Evolutionary conservation across 92 coral and sea anemone genomes (phyloP), one percentile per base, ranked within the genome.

Genomic region (Anthopleura xanthogrammica): DNA sequence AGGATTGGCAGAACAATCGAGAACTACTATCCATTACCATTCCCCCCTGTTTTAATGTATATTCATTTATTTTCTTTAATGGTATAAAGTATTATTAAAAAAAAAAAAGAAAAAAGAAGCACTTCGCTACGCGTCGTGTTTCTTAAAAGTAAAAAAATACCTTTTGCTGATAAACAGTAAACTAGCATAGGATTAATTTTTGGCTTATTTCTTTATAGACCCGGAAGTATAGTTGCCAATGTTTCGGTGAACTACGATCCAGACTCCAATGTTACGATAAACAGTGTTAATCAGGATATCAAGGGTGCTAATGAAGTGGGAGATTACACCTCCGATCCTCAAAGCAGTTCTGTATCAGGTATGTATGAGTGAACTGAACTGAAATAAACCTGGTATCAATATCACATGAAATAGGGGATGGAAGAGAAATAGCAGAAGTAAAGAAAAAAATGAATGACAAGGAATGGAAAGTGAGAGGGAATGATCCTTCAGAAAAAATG

Each of bases 171-270:
- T 1, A 17, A 1, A 39, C 16, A 7, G 14, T 22, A 22, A 68
- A 68, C 12, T 7, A 68, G 41, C 36, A 68, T 22, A 19, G 4
- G 2, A 68, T 68, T 54, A 54, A 54, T 12, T 39, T 39, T 16
- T 42, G 77, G 77, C 22, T 72, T 1, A 8, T 23, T 52, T 74
- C 46, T 62, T 52, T 24, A 9, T 36, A 93, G 97, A 81, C 58
- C 4, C 55, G 92, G 94, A 56, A 93, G 97, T 72, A 83, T 93
- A 2, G 13, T 77, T 8, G 89, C 92, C 11, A 85, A 93, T 36
- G 82, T 88, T 56, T 77, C 91, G 65, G 41, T 93, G 66, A 78
- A 88, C 68, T 90, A 88, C 78, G 86, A 87, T n/a, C 36, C 71
- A 17, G 86, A 88, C 65, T 89, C 92, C 4, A 87, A 86, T 52